phyloP scores from a whole-genome alignment of 2,113 vertebrate species.

The Onychostoma macrolepis region DNA sequence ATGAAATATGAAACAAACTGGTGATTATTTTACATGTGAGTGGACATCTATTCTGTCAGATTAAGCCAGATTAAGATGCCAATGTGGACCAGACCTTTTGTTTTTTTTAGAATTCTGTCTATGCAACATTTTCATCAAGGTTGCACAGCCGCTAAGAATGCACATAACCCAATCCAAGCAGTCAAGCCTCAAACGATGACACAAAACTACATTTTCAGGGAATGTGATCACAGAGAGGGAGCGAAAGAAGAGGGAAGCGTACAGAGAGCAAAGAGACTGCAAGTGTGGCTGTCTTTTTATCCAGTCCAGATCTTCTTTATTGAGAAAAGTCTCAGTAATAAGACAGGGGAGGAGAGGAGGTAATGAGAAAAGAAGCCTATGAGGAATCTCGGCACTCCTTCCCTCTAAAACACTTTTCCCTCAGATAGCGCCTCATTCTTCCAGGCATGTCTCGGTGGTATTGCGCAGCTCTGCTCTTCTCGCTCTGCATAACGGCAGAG shows the following conservation, averaged over 20 bases:
- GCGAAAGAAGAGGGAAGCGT: constrained; percentile 54
- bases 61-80: neutral
- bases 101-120: constrained; percentile 8
- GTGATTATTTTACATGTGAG: neutral
- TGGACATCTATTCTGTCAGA: neutral
- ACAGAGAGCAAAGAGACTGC: constrained; percentile 34
- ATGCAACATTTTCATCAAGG: constrained; percentile 55
- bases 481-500: constrained; percentile 45
- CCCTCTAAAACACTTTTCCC: constrained; percentile 59
- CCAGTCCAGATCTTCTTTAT: constrained; percentile 74
- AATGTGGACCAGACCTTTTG: neutral
- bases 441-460: constrained; percentile 20
- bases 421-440: constrained; percentile 46
- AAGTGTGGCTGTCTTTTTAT: constrained; percentile 68
- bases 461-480: constrained; percentile 19
- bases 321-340: constrained; percentile 74
- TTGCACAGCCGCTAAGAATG: constrained; percentile 73
- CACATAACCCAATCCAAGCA: constrained; percentile 56
- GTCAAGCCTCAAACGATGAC: constrained; percentile 62
- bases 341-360: constrained; percentile 67
- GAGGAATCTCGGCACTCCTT: constrained; percentile 63
- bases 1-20: neutral
- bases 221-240: constrained; percentile 48
- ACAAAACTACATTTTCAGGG: constrained; percentile 44
- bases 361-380: constrained; percentile 66